Evolutionary conservation across 2,113 vertebrate genomes (phyloP), one percentile per base, ranked within the genome.

Genomic region (Paratilapia polleni): DNA sequence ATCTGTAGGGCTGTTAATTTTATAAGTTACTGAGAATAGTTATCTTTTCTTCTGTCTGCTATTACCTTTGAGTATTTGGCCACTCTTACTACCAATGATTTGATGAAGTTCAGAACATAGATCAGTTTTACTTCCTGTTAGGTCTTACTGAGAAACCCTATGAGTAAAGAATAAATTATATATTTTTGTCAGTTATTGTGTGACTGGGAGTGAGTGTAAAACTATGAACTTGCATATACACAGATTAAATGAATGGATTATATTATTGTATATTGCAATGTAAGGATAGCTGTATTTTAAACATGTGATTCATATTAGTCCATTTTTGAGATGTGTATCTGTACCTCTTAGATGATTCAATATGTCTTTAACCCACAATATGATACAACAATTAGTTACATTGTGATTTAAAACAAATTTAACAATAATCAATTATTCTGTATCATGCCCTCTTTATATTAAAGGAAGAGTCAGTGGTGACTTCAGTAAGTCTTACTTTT

Each of bases 71-170:
- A 52, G 57, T 36, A 56, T 47, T 47, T 14, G 58, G 56, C 15
- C 56, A 43, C 26, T 87, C 20, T 63, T 60, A 43, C n/a, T 43
- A 41, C 38, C 60, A 49, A 22, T 56, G 59, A 73, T 85, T 82
- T 89, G 62, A 87, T 81, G 8, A 66, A 64, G 52, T 64, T 77
- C 43, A 41, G 26, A 4, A 47, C 17, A 63, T 84, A 41, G 73
- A 88, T 92, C 14, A 2, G 22, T 74, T 89, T 86, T 86, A 78
- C 86, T 66, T 70, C 38, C 76, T 78, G 24, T 87, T 76, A 80
- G 26, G 73, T 84, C 52, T 83, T 62, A 66, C 15, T 78, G 62
- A 28, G 12, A 79, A 24, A 49, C n/a, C 54, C 78, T 49, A 82
- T 58, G 70, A 36, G 66, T 63, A 49, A 76, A 47, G 31, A 9